phyloP scores from a whole-genome alignment of 2,113 vertebrate species.

The Cololabis saira region DNA sequence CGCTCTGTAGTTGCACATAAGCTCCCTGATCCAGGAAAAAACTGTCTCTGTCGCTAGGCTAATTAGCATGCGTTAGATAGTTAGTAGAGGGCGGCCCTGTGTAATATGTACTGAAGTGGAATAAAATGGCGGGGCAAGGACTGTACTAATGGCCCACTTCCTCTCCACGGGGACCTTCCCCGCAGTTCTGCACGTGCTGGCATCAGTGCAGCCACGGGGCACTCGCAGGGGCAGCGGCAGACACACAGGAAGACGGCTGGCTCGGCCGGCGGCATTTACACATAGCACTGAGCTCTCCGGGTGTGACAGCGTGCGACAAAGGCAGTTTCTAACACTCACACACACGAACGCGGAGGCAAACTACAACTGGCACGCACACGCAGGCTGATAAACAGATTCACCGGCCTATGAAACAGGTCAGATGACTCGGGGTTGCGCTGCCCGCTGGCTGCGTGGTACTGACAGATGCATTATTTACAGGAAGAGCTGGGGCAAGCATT shows the following conservation, averaged over 20 bases:
- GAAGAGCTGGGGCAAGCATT: constrained; percentile 44
- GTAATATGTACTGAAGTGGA: constrained; percentile 78
- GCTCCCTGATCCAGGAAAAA: constrained; percentile 59
- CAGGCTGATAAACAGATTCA: constrained; percentile 52
- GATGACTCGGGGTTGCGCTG: constrained; percentile 47
- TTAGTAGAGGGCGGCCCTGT: constrained; percentile 70
- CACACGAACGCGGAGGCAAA: constrained; percentile 16
- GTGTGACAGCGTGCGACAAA: constrained; percentile 52
- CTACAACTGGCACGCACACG: constrained; percentile 34
- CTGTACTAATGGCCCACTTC: constrained; percentile 78
- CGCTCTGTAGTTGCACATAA: constrained; percentile 57
- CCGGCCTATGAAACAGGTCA: constrained; percentile 65
- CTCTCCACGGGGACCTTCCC: constrained; percentile 66
- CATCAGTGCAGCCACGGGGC: constrained; percentile 67
- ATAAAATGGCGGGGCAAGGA: constrained; percentile 75
- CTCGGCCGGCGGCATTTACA: constrained; percentile 25
- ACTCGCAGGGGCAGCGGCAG: constrained; percentile 38
- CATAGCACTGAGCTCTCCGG: constrained; percentile 17
- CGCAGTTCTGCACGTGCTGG: constrained; percentile 66
- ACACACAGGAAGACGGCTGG: constrained; percentile 26
- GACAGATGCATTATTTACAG: constrained; percentile 70
- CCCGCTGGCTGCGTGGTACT: constrained; percentile 40
- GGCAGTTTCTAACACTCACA: constrained; percentile 31
- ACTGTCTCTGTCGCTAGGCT: constrained; percentile 67
- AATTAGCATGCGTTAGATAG: constrained; percentile 79